Evolutionary conservation across 53 echinoderm and acorn worm species (phyloP), one percentile per base, ranked within the genome.

Genomic region (Paracentrotus lividus): DNA sequence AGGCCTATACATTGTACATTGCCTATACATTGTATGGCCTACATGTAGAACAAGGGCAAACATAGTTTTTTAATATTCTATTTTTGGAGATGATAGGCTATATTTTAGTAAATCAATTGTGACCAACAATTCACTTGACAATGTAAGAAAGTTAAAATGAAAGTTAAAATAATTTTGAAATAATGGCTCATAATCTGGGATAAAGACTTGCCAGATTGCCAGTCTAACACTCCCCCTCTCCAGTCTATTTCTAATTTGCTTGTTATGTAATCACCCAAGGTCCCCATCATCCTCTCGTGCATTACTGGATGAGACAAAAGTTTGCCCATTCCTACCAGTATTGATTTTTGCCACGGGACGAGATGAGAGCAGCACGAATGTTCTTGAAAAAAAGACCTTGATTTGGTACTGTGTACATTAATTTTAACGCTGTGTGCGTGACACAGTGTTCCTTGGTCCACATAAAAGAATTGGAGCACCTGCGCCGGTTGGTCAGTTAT

Each of bases 211-310:
- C 0, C 20, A 4, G 40, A 69, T 69, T 13, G 64, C 64, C 31
- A 64, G 64, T 64, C 64, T 64, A 29, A 31, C 76, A 36, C 76
- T 27, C 81, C 13, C 47, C 8, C 81, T 42, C 81, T 76, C 23
- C 64, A 64, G 8, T 76, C 76, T 10, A 76, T 76, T 20, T 15
- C 38, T 42, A 81, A 81, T 81, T 81, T 45, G 81, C 12, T 26
- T 81, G 81, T 81, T 81, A 81, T 81, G 81, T 81, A 81, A 81
- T 81, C 81, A 23, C 81, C 47, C 81, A 81, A 81, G 81, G 81
- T 18, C 45, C 1, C 27, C 81, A 47, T 26, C 47, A 47, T 27
- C 57, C 8, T 57, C 57, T 57, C 57, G 1, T 52, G 16, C 81
- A 81, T 81, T 47, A 47, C 27, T 47, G 33, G 42, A 42, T 4